These are phyloP conservation scores for Eueides isabella DNA, from an alignment of 1,140 invertebrate genomes.

Conservation along the genomic window DNA sequence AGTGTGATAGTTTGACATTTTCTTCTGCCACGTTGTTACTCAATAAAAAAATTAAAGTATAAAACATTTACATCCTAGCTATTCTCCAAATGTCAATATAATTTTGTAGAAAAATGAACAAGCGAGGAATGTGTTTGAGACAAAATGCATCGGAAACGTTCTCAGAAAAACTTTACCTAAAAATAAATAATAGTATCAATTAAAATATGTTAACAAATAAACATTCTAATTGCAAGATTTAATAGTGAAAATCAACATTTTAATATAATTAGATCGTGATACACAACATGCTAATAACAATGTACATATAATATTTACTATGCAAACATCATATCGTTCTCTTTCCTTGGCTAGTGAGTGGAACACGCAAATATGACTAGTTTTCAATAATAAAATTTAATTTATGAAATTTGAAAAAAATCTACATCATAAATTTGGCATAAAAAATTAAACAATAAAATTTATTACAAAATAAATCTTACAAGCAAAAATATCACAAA, in stretches of 20 bases:
- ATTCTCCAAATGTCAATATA: neutral
- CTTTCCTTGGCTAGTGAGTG: slow-evolving; percentile 8
- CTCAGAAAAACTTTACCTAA: neutral
- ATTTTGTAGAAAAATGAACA: too few species aligned
- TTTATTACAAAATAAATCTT: slow-evolving; percentile 11
- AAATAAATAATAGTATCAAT: neutral
- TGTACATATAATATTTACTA: neutral
- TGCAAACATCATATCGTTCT: neutral
- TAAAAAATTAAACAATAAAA: slow-evolving; percentile 15
- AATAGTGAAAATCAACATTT: neutral
- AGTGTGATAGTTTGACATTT: neutral
- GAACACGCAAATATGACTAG: slow-evolving; percentile 23
- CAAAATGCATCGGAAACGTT: neutral
- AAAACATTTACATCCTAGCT: neutral
- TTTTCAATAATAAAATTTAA: neutral
- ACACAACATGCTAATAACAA: neutral
- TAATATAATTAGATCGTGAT: neutral
- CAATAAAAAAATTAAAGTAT: neutral
- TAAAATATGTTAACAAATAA: neutral
- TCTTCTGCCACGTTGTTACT: neutral
- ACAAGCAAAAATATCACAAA: slow-evolving; percentile 22
- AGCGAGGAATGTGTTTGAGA: neutral
- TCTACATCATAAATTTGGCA: neutral
- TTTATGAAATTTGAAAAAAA: neutral
- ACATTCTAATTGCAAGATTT: neutral